phyloP scores from a whole-genome alignment of 2,888 invertebrate species.

The Drosophila diplacantha region DNA sequence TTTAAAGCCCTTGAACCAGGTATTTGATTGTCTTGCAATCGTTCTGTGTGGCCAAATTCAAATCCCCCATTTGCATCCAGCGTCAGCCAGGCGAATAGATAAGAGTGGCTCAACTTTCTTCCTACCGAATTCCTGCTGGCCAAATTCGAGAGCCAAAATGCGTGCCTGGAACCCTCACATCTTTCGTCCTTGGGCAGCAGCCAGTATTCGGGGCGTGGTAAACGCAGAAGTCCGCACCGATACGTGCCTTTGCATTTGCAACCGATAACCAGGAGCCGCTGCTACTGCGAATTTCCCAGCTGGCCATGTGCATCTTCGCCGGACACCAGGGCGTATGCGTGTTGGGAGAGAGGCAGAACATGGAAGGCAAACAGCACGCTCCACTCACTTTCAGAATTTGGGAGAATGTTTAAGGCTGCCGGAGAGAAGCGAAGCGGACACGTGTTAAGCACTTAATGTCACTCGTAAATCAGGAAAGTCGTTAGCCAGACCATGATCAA shows the following conservation, averaged over 20 bases:
- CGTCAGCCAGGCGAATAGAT: constrained; percentile 56
- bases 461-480: constrained; percentile 31
- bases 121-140: constrained; percentile 27
- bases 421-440: constrained; percentile 17
- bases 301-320: constrained; percentile 33
- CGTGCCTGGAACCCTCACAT: constrained; percentile 37
- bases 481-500: constrained; percentile 20
- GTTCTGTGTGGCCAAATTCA: neutral
- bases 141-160: constrained; percentile 9
- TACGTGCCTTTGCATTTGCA: constrained; percentile 41
- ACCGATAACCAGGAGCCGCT: constrained; percentile 5
- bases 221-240: constrained; percentile 25
- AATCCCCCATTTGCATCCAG: constrained; percentile 13
- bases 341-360: constrained; percentile 3
- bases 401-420: constrained; percentile 3
- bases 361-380: constrained; percentile 2
- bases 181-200: constrained; percentile 13
- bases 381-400: neutral
- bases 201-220: constrained; percentile 8
- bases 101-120: constrained; percentile 42
- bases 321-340: constrained; percentile 20
- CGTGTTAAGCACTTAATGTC: constrained; percentile 40
- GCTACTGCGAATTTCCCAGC: constrained; percentile 34
- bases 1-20: neutral
- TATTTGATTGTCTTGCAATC: constrained; percentile 1